Conservation (phyloP, 2,888 invertebrate species). For the Pyrrhopygopsis socrates region DNA sequence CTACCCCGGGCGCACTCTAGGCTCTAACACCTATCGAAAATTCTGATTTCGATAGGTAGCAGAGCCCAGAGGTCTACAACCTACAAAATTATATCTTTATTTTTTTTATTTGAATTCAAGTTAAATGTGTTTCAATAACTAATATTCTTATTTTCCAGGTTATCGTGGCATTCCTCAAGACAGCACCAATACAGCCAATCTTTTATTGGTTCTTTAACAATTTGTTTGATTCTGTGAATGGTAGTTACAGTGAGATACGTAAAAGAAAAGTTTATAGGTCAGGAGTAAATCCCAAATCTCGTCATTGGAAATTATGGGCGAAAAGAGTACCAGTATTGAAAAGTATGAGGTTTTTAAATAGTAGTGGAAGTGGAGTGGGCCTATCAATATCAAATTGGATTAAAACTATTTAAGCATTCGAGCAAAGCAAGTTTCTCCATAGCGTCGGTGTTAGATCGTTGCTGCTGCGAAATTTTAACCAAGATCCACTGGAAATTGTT, state of each 20-base stretch:
- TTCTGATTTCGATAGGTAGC: too few species aligned
- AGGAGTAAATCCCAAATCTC: slow-evolving; percentile 53
- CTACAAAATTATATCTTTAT: too few species aligned
- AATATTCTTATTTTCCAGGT: slow-evolving; percentile 23
- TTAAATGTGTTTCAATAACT: too few species aligned
- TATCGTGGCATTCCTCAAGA: slow-evolving; percentile 1
- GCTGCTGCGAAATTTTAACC: slow-evolving; percentile 65
- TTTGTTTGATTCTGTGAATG: slow-evolving; percentile 38
- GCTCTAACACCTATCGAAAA: too few species aligned
- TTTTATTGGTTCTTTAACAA: slow-evolving; percentile 47
- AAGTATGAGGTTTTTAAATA: slow-evolving; percentile 58
- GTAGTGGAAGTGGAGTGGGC: slow-evolving; percentile 33
- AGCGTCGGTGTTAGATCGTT: slow-evolving; percentile 32
- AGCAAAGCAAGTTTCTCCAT: slow-evolving; percentile 36
- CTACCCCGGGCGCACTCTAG: too few species aligned
- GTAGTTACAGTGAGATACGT: slow-evolving; percentile 29
- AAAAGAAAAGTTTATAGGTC: slow-evolving; percentile 25
- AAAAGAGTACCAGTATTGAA: slow-evolving; percentile 58
- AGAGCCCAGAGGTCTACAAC: too few species aligned
- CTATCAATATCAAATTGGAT: slow-evolving; percentile 69
- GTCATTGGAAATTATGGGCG: too few species aligned
- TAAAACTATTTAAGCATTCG: slow-evolving; percentile 61
- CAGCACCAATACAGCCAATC: slow-evolving; percentile 21
- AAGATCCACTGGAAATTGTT: slow-evolving; percentile 64
- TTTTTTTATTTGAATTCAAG: too few species aligned